Evolutionary conservation across 2,888 invertebrate genomes (phyloP), one percentile per base, ranked within the genome.

Genomic region (Pantelozetes paolii): DNA sequence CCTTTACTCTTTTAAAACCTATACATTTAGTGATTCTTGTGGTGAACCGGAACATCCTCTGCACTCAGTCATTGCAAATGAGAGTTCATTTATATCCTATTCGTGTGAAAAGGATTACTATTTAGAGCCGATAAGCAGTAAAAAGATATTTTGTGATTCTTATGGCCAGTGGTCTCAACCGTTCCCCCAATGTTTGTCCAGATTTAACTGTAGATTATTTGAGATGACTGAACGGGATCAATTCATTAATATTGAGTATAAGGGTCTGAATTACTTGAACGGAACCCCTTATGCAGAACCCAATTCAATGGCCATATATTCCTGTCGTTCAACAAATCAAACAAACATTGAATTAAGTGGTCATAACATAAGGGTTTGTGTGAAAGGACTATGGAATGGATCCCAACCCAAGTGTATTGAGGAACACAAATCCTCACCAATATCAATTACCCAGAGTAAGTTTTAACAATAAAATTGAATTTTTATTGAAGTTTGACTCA

Each of bases 271-370:
- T 11, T 62, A 62, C 20, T 36, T 62, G 36, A 62, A 62, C 11
- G 62, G 62, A 36, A 62, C 62, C 8, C 62, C 62, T 26, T 8
- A n/a, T 32, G 62, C 62, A 1, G 62, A 62, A n/a, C 5, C 32
- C 28, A 62, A 62, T 32, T 62, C 62, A 62, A 62, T 62, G 20
- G 62, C 62, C 15, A 62, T 62, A 5, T 62, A 62, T 62, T 62
- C 62, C 1, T 62, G 62, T 62, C 32, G n/a, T 32, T 30, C n/a
- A 8, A 9, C 5, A 36, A 62, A 62, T 32, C 1, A n/a, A n/a
- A 32, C 62, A n/a, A n/a, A 32, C 8, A 5, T 62, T n/a, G 28
- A 32, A 62, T 11, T 62, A 1, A 62, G 18, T 28, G 62, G 62
- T 26, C 32, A 62, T 11, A 1, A 30, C n/a, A 9, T 1, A 36